Conservation (phyloP, 2,797 vertebrate species). For the Lutra lutra region DNA sequence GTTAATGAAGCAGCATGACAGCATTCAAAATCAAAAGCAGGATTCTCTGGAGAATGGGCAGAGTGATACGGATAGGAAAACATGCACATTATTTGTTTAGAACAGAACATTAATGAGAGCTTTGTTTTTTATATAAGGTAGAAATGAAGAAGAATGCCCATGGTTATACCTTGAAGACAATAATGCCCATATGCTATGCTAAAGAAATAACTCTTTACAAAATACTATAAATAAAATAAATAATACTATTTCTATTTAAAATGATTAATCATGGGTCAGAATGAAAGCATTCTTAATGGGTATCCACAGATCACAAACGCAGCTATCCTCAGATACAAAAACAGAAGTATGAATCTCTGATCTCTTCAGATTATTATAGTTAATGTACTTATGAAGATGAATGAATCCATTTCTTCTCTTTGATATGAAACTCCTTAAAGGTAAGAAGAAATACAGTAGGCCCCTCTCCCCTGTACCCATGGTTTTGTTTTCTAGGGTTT, state of each 20-base stretch:
- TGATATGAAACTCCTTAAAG: conserved; percentile 35
- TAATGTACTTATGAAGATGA: conserved; percentile 1
- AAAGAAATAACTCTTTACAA: neutral
- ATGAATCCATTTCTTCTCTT: neutral
- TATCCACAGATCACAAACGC: conserved; percentile 1
- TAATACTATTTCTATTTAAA: neutral
- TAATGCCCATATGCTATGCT: neutral
- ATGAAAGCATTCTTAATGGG: neutral
- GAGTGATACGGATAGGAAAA: neutral
- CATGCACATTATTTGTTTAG: neutral
- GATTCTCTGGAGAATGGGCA: neutral
- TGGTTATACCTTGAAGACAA: neutral
- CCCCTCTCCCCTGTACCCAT: neutral
- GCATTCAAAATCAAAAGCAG: neutral
- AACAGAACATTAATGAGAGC: neutral
- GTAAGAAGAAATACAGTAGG: neutral
- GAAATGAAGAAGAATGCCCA: conserved; percentile 17
- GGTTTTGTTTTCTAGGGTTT: neutral
- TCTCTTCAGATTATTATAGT: neutral
- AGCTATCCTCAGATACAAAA: conserved; percentile 19
- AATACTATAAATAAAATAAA: conserved; percentile 6
- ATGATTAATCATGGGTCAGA: neutral
- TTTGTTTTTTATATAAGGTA: neutral
- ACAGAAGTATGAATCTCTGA: neutral
- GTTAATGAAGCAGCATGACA: neutral